phyloP scores from a whole-genome alignment of 1,140 invertebrate species.

The Heliconius himera region DNA sequence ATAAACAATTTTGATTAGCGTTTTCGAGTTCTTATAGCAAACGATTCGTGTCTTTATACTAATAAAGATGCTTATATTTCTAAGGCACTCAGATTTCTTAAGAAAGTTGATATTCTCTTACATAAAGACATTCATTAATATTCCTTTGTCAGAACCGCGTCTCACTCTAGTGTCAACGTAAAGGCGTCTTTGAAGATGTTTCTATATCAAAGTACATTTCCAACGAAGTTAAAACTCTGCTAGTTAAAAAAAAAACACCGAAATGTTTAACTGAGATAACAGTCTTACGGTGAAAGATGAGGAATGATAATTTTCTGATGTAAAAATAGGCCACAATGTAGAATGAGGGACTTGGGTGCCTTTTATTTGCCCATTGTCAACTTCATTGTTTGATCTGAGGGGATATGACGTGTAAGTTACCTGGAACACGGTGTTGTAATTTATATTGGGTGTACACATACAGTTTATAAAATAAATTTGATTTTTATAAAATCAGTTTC shows the following conservation, averaged over 20 bases:
- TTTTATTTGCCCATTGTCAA: conserved; percentile 71
- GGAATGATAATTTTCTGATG: conserved; percentile 64
- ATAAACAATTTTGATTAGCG: not conserved
- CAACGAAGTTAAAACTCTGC: conserved; percentile 46
- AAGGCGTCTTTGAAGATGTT: conserved; percentile 44
- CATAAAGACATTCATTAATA: conserved; percentile 51
- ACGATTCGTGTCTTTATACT: not conserved
- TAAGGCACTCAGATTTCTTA: conserved; percentile 10
- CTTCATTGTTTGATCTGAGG: conserved; percentile 58
- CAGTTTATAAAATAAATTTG: not conserved
- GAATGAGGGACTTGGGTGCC: conserved; percentile 46
- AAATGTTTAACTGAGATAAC: conserved; percentile 72
- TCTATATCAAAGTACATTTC: conserved; percentile 43
- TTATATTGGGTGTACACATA: conserved; percentile 56
- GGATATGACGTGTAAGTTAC: conserved; percentile 48
- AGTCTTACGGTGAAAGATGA: conserved; percentile 52
- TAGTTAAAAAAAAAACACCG: conserved; percentile 51
- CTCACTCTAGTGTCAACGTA: conserved; percentile 35
- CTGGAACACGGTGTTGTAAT: conserved; percentile 60
- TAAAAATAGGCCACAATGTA: conserved; percentile 67
- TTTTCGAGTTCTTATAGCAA: not conserved
- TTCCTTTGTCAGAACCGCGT: conserved; percentile 48
- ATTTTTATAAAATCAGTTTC: not conserved
- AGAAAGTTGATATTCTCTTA: conserved; percentile 39
- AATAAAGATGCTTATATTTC: not conserved